A percentile compares a stretch with the other conserved stretches of the same genome.
Conservation (phyloP, 2,113 vertebrate genomes). For the Hirundichthys speculiger region DNA sequence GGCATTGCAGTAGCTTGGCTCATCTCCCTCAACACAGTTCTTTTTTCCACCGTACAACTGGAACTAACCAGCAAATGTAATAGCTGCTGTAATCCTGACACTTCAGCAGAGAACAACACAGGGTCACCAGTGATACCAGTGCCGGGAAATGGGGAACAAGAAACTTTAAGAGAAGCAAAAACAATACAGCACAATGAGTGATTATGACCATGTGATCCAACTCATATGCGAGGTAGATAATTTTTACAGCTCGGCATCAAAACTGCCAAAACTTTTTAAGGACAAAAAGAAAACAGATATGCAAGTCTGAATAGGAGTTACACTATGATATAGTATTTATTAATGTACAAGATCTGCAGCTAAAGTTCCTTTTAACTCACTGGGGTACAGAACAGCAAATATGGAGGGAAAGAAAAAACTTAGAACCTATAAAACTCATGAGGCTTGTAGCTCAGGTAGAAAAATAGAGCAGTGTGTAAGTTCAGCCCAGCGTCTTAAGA, state of each 20-base stretch:
- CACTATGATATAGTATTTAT: conserved; percentile 1
- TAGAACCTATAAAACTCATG: background rate
- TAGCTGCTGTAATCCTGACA: conserved; percentile 74
- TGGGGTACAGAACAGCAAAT: conserved; percentile 42
- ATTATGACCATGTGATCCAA: conserved; percentile 61
- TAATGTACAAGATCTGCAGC: conserved; percentile 6
- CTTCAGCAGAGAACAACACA: conserved; percentile 69
- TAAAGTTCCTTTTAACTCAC: conserved; percentile 25
- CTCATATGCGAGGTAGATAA: conserved; percentile 23
- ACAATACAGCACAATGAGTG: conserved; percentile 47
- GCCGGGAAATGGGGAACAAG: conserved; percentile 75
- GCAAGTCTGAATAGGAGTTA: background rate
- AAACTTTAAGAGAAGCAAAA: conserved; percentile 43
- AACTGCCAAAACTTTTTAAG: conserved; percentile 16
- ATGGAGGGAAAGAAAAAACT: conserved; percentile 24
- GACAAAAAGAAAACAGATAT: conserved; percentile 13
- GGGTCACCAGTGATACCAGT: conserved; percentile 74
- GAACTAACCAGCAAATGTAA: conserved; percentile 74
- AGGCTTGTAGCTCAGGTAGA: conserved; percentile 47
- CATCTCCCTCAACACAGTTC: conserved; percentile 51
- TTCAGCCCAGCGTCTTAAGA: conserved; percentile 42
- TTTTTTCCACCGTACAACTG: conserved; percentile 74
- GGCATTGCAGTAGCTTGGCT: conserved; percentile 78
- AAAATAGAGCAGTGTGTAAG: conserved; percentile 63
- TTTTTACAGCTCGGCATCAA: conserved; percentile 36